phyloP scores from a whole-genome alignment of 2,888 invertebrate genomes.

The Neria commutata region DNA sequence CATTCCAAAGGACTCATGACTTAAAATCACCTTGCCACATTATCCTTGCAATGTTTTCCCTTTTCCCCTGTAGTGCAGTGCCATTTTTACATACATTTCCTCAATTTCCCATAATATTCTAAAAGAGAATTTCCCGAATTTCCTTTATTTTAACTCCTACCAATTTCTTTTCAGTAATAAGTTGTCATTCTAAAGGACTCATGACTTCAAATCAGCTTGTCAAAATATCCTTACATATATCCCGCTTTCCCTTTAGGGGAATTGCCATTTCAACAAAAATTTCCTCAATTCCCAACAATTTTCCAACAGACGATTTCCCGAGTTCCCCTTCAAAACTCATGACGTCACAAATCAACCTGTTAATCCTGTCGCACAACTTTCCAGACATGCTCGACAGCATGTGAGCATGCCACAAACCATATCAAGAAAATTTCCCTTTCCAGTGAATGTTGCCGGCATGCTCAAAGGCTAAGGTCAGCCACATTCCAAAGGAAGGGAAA shows the following conservation, averaged over 20 bases:
- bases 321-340: conserved; percentile 24
- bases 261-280: not conserved
- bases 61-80: too few relatives aligned
- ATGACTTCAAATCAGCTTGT: too few relatives aligned
- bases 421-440: conserved; percentile 17
- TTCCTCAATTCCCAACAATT: not conserved
- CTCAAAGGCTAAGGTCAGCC: conserved; percentile 23
- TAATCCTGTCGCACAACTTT: conserved; percentile 31
- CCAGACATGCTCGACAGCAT: conserved; percentile 24
- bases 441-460: conserved; percentile 21
- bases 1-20: too few relatives aligned
- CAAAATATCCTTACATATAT: too few relatives aligned
- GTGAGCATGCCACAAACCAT: conserved; percentile 8
- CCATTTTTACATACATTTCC: too few relatives aligned
- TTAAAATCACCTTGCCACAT: too few relatives aligned
- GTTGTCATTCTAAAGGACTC: too few relatives aligned
- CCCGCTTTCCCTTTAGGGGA: conserved; percentile 47
- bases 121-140: too few relatives aligned
- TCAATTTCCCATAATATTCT: too few relatives aligned
- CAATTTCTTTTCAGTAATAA: not conserved
- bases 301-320: not conserved
- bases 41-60: too few relatives aligned
- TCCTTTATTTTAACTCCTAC: too few relatives aligned
- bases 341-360: conserved; percentile 46
- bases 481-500: conserved; percentile 16